Conservation (phyloP, 92 coral and sea anemone genomes). For the Phenganax stokvisi region DNA sequence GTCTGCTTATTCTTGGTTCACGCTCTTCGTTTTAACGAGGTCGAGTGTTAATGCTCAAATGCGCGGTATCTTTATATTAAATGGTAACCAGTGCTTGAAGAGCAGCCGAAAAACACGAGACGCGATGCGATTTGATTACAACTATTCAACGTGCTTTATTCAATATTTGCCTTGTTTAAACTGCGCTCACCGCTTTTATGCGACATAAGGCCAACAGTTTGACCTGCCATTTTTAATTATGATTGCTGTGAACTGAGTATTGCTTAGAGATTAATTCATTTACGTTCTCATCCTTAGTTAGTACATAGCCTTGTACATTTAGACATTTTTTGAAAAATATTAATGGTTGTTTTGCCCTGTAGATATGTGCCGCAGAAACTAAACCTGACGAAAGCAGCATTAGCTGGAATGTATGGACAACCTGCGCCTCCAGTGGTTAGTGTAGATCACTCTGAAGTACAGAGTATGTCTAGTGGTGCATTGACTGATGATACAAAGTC, state of each 20-base stretch:
- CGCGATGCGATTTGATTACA: slow-evolving; percentile 31
- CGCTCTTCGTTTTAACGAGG: neutral
- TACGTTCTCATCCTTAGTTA: neutral
- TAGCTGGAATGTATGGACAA: slow-evolving; percentile 58
- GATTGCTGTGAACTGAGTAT: slow-evolving; percentile 18
- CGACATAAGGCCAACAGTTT: slow-evolving; percentile 18
- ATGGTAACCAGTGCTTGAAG: slow-evolving; percentile 30
- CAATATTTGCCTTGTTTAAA: slow-evolving; percentile 44
- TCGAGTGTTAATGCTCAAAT: neutral
- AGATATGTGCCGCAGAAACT: slow-evolving; percentile 59
- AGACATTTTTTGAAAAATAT: no score
- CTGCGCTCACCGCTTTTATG: slow-evolving; percentile 30
- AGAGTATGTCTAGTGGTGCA: slow-evolving; percentile 91
- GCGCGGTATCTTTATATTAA: slow-evolving; percentile 35
- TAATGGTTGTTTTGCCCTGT: neutral
- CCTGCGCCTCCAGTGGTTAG: slow-evolving; percentile 81
- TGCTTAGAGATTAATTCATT: slow-evolving; percentile 26
- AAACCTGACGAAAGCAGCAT: slow-evolving; percentile 38
- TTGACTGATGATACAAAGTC: slow-evolving; percentile 92
- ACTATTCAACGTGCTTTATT: neutral
- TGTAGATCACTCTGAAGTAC: slow-evolving; percentile 79
- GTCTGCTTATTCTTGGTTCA: neutral
- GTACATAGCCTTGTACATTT: no score
- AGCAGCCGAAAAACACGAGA: slow-evolving; percentile 24
- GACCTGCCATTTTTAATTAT: slow-evolving; percentile 32